Evolutionary conservation across 2,113 vertebrate species (phyloP).

Genomic region (Tylochromis polylepis): DNA sequence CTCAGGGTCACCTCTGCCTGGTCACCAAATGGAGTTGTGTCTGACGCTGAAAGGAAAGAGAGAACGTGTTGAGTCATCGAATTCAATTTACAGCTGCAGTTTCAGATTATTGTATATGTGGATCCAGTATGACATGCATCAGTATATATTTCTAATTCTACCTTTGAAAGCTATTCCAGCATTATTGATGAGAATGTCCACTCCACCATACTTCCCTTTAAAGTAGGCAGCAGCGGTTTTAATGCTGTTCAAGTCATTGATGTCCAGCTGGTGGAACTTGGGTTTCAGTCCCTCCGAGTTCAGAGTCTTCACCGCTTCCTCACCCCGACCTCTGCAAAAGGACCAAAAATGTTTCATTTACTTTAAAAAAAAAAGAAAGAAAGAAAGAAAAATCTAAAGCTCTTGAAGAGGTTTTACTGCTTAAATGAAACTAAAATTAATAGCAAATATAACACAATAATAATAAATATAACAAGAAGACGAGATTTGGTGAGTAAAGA

Average conservation of each 20-base stretch:
- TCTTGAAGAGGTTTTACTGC: too few relatives aligned
- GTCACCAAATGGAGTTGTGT: conserved; percentile 75
- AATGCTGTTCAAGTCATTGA: conserved; percentile 81
- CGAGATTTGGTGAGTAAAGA: too few relatives aligned
- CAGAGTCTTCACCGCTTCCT: conserved; percentile 63
- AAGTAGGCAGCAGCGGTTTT: conserved; percentile 77
- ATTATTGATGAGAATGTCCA: conserved; percentile 90
- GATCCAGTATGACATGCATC: background rate
- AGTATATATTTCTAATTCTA: conserved; percentile 1
- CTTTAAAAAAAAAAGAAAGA: background rate
- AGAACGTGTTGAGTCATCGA: background rate
- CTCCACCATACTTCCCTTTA: conserved; percentile 79
- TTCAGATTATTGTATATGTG: background rate
- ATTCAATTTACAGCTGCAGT: rapidly evolving
- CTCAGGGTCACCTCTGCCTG: conserved; percentile 87
- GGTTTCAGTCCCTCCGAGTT: conserved; percentile 76
- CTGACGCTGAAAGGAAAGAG: conserved; percentile 66
- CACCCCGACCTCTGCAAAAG: background rate
- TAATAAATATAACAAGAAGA: too few relatives aligned
- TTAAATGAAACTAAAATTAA: too few relatives aligned
- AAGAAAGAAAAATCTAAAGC: too few relatives aligned
- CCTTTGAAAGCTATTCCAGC: conserved; percentile 88
- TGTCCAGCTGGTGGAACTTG: conserved; percentile 86
- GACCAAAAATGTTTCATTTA: rapidly evolving
- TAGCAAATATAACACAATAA: too few relatives aligned